Conservation (phyloP, 1,140 invertebrate genomes). For the Homarus americanus region DNA sequence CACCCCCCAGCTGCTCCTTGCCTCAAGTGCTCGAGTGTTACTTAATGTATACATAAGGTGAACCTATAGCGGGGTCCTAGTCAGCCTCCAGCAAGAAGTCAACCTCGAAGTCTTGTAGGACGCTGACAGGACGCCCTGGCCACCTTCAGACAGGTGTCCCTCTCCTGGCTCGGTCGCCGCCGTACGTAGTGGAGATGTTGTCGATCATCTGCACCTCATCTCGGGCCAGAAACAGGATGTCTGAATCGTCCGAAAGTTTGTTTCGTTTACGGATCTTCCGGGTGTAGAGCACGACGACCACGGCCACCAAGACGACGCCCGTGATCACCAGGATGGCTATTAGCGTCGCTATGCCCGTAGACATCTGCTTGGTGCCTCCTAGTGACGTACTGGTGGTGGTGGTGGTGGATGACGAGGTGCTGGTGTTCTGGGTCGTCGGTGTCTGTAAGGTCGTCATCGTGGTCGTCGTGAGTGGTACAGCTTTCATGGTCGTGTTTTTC, state of each 20-base stretch:
- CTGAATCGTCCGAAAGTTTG: background rate
- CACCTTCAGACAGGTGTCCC: conserved; percentile 7
- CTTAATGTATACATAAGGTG: too few species aligned
- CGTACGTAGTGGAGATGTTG: background rate
- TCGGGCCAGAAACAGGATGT: background rate
- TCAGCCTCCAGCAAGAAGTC: background rate
- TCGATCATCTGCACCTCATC: conserved; percentile 25
- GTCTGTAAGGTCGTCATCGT: background rate
- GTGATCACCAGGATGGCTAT: background rate
- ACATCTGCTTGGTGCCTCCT: background rate
- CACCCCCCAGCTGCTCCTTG: too few species aligned
- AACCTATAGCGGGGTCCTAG: background rate
- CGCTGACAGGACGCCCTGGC: conserved; percentile 23
- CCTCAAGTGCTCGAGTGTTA: too few species aligned
- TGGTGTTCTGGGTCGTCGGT: background rate
- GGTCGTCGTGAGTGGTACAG: background rate
- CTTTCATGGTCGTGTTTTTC: background rate
- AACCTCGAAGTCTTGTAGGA: background rate
- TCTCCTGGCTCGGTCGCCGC: background rate
- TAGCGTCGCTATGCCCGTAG: background rate
- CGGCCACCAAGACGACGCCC: background rate
- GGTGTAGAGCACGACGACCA: background rate
- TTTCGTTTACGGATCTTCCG: background rate
- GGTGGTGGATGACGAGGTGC: background rate
- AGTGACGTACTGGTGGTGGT: background rate